Percentiles rank a stretch among this genome's conserved stretches.
These are phyloP conservation scores for Rhimphoctona megacephalus DNA, from an alignment of 2,888 invertebrate species.

Conservation along the genomic window DNA sequence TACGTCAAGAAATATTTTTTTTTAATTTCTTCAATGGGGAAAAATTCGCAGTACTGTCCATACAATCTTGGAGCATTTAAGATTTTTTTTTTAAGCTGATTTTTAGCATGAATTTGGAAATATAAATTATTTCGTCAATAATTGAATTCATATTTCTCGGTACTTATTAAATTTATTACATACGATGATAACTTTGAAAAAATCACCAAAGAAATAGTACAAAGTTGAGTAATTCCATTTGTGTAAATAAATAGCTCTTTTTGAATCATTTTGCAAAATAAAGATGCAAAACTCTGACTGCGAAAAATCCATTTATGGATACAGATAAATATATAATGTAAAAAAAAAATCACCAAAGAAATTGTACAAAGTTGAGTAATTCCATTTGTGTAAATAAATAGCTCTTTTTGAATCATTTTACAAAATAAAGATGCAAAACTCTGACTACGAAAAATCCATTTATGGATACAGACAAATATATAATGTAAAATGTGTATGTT, in stretches of 20 bases:
- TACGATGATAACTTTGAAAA: neutral
- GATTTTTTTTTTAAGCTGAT: neutral
- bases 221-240: neutral
- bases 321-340: neutral
- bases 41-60: neutral
- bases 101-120: too few species aligned
- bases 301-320: slow-evolving; percentile 7
- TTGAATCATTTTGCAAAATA: neutral
- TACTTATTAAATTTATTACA: too few species aligned
- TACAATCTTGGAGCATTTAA: neutral
- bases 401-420: neutral
- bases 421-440: slow-evolving; percentile 6
- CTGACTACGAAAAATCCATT: neutral
- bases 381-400: neutral
- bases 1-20: neutral
- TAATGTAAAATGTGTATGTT: neutral
- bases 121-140: too few species aligned
- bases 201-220: neutral
- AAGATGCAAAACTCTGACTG: neutral
- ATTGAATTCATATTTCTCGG: too few species aligned
- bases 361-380: neutral
- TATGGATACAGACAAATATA: neutral
- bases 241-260: neutral
- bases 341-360: too few species aligned
- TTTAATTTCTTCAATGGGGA: neutral